Base-by-base conservation (phyloP, 2,888 invertebrate genomes). In the Cheilosia vulpina region DNA sequence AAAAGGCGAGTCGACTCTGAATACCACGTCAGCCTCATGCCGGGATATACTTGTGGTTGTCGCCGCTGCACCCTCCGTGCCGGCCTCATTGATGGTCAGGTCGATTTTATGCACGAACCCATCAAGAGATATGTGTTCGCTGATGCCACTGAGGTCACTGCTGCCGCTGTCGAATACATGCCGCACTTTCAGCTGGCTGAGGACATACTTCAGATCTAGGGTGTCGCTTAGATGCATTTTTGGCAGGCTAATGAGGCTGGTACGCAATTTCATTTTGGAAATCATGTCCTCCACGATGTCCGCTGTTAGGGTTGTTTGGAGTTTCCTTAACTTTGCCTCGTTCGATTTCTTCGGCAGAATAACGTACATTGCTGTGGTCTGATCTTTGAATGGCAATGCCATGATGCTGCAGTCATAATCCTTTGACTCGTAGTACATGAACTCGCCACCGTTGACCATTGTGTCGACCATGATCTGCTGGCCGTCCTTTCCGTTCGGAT, bases 151-250 rank as follows among this genome's bases (percentile, higher is more conserved):
- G 2, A 96, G 93, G 91, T 96, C 95, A 0, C 96, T 94, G 75
- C 91, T 89, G 0, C 75, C 85, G 0, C 94, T 93, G 72, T 93
- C 90, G 90, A 96, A 96, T 71, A 96, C 91, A 0, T 94, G 93
- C 5, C 90, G 90, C 0, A 95, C 89, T 0, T 96, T 96, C 50
- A 96, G 89, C 6, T 91, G 89, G 88, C 93, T 90, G 4, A 96
- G 91, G 0, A 94, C 89, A 0, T 92, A 87, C 63, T 93, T 94
- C 34, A 96, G 90, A 87, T 93, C 93, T 4, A 93, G 88, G 0
- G 93, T 93, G 57, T 93, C 94, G 87, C 94, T 93, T 2, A 96
- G 90, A 88, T 94, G 94, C 95, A 96, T 95, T 90, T 94, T 95
- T 0, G 96, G 96, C 55, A 94, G 91, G 2, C 95, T 89, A 1